phyloP scores from a whole-genome alignment of 2,888 invertebrate species.

The Thereva nobilitata region DNA sequence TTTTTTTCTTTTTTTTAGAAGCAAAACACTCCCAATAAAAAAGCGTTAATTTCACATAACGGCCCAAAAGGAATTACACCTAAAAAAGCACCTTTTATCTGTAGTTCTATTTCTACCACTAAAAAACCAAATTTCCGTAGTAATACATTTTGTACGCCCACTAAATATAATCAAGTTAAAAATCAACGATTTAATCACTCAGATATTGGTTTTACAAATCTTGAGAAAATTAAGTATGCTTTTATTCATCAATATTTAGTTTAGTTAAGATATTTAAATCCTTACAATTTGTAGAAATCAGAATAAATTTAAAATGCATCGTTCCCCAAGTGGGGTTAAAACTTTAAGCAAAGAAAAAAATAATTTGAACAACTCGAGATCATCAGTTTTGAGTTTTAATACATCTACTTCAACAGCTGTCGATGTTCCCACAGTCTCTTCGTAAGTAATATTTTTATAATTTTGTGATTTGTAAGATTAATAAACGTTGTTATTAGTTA shows the following conservation, averaged over 20 bases:
- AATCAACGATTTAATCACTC: conserved; percentile 46
- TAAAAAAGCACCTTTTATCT: no score
- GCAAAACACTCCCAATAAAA: no score
- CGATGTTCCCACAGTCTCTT: conserved; percentile 41
- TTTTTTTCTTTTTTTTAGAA: no score
- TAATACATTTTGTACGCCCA: conserved; percentile 49
- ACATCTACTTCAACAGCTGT: conserved; percentile 49
- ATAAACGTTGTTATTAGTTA: conserved; percentile 39
- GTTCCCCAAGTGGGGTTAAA: background rate
- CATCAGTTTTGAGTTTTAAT: conserved; percentile 47
- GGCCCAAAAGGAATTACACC: no score
- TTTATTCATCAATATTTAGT: conserved; percentile 2
- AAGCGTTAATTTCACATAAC: no score
- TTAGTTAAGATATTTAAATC: background rate
- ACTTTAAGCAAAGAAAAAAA: conserved; percentile 3
- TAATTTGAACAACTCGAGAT: conserved; percentile 45
- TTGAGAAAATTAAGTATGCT: conserved; percentile 47
- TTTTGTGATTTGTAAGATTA: background rate
- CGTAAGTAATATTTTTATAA: conserved; percentile 28
- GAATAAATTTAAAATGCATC: background rate
- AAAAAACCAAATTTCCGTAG: conserved; percentile 36
- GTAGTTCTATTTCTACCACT: background rate
- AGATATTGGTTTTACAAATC: conserved; percentile 47
- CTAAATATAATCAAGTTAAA: conserved; percentile 43
- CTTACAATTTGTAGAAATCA: conserved; percentile 25